Evolutionary conservation across 2,113 vertebrate species (phyloP).

Genomic region (Gila orcuttii): DNA sequence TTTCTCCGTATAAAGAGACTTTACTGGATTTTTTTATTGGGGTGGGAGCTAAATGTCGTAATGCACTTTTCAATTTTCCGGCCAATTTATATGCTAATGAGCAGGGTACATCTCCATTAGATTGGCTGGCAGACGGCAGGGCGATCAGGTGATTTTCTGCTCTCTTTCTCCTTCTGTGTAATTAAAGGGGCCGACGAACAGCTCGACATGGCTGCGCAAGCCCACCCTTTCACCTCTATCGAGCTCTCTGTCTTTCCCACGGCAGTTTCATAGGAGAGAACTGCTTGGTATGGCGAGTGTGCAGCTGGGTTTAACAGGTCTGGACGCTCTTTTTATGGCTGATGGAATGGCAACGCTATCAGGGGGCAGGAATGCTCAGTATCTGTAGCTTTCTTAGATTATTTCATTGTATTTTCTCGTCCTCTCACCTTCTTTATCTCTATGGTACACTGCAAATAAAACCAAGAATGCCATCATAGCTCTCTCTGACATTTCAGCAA

Average conservation of each 20-base stretch:
- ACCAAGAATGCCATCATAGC: neutral
- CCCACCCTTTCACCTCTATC: conserved; percentile 34
- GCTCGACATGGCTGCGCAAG: conserved; percentile 32
- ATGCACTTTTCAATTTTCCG: conserved; percentile 67
- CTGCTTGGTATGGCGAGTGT: conserved; percentile 12
- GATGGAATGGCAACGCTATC: conserved; percentile 19
- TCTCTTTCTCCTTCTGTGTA: conserved; percentile 55
- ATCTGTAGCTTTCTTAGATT: conserved; percentile 1
- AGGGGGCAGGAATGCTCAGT: conserved; percentile 8
- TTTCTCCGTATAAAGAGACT: conserved; percentile 43
- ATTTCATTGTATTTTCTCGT: neutral
- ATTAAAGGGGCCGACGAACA: conserved; percentile 56
- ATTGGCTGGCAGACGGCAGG: conserved; percentile 57
- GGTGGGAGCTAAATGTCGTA: conserved; percentile 55
- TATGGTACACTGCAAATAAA: conserved; percentile 15
- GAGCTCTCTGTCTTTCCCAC: neutral
- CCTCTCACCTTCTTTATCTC: neutral
- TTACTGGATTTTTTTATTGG: conserved; percentile 47
- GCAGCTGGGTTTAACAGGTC: conserved; percentile 30
- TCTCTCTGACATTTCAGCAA: neutral
- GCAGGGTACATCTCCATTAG: conserved; percentile 61
- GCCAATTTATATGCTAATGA: conserved; percentile 68
- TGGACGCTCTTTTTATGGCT: conserved; percentile 22
- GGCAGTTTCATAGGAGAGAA: neutral
- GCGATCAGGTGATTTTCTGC: conserved; percentile 61